Base-by-base conservation (phyloP, 64 coral and sea anemone species). In the Montipora capricornis region DNA sequence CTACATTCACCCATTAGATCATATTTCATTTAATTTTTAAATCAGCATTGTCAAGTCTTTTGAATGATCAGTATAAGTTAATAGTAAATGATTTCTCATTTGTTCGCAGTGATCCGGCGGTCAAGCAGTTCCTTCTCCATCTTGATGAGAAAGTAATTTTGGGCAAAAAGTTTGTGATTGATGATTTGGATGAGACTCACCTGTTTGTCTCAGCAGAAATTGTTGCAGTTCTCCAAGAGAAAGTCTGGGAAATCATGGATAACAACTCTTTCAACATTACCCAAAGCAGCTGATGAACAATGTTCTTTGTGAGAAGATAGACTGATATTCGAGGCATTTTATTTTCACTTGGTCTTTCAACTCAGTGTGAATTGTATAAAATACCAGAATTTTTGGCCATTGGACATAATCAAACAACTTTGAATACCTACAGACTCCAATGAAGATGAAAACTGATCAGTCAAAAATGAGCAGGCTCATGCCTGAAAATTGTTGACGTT, bases 191-290 rank as follows among this genome's bases (percentile, higher is more conserved):
- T 68, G 98, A 99, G 79, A 99, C 98, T n/a, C 98, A 99, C 80
- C 79, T 99, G 19, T 99, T 99, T 87, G 90, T 99, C 16, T 96
- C 98, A 57, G 92, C 92, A 29, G 98, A 96, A 12, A 99, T 99
- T 86, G 95, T 99, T 47, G 29, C 89, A 12, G 71, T 84, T 74
- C 81, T 99, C 15, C 92, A 96, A 73, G 98, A 99, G 47, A 99
- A 96, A 95, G 97, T 99, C 0, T 99, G 97, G 97, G 97, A 99
- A 76, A 89, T 99, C 0, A 99, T 99, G 97, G 97, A 99, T 84
- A 95, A 89, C 20, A 99, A 99, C 57, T 99, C 98, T 12, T 99
- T 99, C 52, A 99, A 92, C 50, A 46, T 94, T 17, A 74, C 95
- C 7, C 95, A 96, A 69, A 87, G 49, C 52, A 92, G 88, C 47